Conservation (phyloP, 2,113 vertebrate genomes). For the Cathartes aura region DNA sequence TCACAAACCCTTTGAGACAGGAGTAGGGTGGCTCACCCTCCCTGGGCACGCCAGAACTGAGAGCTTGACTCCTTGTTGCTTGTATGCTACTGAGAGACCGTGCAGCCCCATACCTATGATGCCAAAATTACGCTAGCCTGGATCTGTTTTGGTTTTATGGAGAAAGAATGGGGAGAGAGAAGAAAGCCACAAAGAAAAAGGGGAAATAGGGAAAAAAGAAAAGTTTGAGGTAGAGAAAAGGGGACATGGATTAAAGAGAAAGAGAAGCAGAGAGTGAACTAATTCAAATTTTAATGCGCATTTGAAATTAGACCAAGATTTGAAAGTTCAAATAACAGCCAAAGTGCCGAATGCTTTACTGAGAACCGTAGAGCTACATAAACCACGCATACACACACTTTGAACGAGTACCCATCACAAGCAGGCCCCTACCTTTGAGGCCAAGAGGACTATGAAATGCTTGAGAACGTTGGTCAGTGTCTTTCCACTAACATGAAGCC, state of each 20-base stretch:
- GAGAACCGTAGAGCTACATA: not conserved
- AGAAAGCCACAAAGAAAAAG: not conserved
- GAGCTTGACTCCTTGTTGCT: not conserved
- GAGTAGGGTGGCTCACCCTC: not conserved
- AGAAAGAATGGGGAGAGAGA: not conserved
- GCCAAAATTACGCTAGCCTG: not conserved
- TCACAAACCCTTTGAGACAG: not conserved
- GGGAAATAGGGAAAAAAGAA: not conserved
- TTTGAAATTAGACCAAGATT: not conserved
- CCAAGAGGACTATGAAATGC: constrained; percentile 77
- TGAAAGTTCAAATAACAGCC: not conserved
- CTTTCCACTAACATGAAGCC: constrained; percentile 80
- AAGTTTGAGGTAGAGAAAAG: not conserved
- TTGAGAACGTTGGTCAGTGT: constrained; percentile 78
- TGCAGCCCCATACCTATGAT: too few species aligned
- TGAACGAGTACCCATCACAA: not conserved
- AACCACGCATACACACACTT: not conserved
- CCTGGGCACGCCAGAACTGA: not conserved
- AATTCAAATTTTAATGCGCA: not conserved
- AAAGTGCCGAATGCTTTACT: not conserved
- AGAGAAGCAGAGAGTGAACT: not conserved
- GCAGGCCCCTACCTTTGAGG: constrained; percentile 67
- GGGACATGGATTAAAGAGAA: not conserved
- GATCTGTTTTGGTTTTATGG: not conserved
- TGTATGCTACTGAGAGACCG: not conserved